These are phyloP conservation scores for Drosophila nigromelanica DNA, from an alignment of 1,140 invertebrate species.

Conservation along the genomic window DNA sequence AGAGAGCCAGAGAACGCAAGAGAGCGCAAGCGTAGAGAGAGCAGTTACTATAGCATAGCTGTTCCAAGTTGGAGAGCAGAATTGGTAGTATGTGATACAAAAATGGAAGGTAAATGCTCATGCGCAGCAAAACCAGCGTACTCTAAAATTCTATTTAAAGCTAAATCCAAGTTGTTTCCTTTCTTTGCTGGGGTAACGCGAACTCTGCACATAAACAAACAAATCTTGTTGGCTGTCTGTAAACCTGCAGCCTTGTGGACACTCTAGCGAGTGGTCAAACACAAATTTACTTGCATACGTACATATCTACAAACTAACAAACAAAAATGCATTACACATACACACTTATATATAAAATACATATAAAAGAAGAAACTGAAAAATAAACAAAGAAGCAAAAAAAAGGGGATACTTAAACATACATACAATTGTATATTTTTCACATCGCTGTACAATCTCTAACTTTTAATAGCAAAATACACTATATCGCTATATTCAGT, in stretches of 20 bases:
- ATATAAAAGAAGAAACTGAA: slow-evolving; percentile 20
- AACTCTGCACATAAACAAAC: slow-evolving; percentile 47
- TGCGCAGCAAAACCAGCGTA: slow-evolving; percentile 30
- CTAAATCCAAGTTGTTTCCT: slow-evolving; percentile 38
- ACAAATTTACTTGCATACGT: not conserved
- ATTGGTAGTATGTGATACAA: slow-evolving; percentile 2
- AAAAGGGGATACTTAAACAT: not conserved
- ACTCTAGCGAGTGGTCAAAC: slow-evolving; percentile 20
- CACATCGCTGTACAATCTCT: not conserved
- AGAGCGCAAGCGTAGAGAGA: slow-evolving; percentile 33
- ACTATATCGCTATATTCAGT: slow-evolving; percentile 12
- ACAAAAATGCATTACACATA: not conserved
- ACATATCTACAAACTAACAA: not conserved
- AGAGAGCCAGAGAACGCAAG: not conserved
- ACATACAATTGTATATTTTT: not conserved
- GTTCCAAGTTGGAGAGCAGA: not conserved
- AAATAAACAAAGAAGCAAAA: slow-evolving; percentile 44
- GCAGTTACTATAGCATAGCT: not conserved
- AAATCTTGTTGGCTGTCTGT: slow-evolving; percentile 35
- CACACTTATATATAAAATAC: not conserved
- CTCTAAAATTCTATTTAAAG: slow-evolving; percentile 21
- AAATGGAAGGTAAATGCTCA: slow-evolving; percentile 39
- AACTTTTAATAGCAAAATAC: slow-evolving; percentile 1
- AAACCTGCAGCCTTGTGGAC: slow-evolving; percentile 16
- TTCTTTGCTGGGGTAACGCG: slow-evolving; percentile 42